Evolutionary conservation across 2,888 invertebrate species (phyloP), one percentile per base, ranked within the genome.

Genomic region (Metacarcinus magister): DNA sequence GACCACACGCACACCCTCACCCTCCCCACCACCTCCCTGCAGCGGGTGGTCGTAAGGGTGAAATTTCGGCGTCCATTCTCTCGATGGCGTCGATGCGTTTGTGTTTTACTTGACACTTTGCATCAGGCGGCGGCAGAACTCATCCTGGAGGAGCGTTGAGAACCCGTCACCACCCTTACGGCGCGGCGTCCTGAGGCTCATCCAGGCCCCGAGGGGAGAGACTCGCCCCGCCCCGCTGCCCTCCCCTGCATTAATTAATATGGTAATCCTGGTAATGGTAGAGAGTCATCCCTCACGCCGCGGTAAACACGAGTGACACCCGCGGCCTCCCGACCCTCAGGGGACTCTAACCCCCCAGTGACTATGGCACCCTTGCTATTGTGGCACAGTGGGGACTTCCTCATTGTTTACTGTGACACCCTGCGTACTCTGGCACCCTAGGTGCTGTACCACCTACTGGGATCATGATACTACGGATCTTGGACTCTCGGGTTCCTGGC

Each of bases 241-340:
- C 44, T 19, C 93, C 60, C 43, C 48, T 95, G 95, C 93, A 95
- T 95, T 95, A 95, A 95, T 95, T 95, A 95, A 95, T 95, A 95
- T 95, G 95, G 95, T 95, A 95, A 95, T 95, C 95, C 87, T 89
- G 95, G 95, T 95, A 95, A 95, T 95, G 93, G 95, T 82, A 39
- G 89, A 87, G 95, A 95, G 95, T 93, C 95, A 95, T 95, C 95
- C 95, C 93, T 95, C 95, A 95, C 95, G 43, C 93, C 54, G 89
- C 95, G 89, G 95, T 95, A 93, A 95, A 95, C 95, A 95, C 48
- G 60, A 95, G 60, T 95, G 95, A 95, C 95, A 95, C 60, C 60
- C 95, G 60, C 95, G 48, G 67, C 82, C 82, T 28, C 32, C 82
- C 28, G 82, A 67, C 19, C 82, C 82, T 32, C 82, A 13, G 28